Evolutionary conservation across 2,888 invertebrate species (phyloP).

Genomic region (Mythimna albipuncta): DNA sequence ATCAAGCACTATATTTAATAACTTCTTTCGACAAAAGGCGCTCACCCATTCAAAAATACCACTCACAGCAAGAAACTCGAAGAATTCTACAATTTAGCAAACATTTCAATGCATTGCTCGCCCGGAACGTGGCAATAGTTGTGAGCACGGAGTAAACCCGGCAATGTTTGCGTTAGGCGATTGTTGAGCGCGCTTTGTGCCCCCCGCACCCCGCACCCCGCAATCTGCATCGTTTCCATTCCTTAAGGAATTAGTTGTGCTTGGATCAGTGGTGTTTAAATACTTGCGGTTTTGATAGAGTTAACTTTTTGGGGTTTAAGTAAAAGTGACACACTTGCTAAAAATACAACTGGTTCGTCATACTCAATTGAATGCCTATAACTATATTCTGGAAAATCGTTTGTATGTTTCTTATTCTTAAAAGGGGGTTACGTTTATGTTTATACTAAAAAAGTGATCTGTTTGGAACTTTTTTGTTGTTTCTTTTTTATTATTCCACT

Average conservation of each 20-base stretch:
- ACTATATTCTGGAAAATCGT: too few relatives aligned
- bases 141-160: slow-evolving; percentile 59
- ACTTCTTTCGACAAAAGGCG: slow-evolving; percentile 32
- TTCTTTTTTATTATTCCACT: too few relatives aligned
- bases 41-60: slow-evolving; percentile 23
- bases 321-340: background rate
- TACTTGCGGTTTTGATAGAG: background rate
- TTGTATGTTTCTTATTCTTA: too few relatives aligned
- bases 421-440: too few relatives aligned
- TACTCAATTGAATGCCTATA: too few relatives aligned
- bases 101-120: slow-evolving; percentile 62
- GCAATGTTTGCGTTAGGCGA: slow-evolving; percentile 71
- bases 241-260: slow-evolving; percentile 70
- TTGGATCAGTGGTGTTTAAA: slow-evolving; percentile 53
- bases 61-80: slow-evolving; percentile 17
- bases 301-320: background rate
- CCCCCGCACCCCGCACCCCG: slow-evolving; percentile 36
- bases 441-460: too few relatives aligned
- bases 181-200: slow-evolving; percentile 67
- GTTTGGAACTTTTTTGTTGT: too few relatives aligned
- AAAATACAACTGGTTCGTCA: too few relatives aligned
- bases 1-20: slow-evolving; percentile 4
- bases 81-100: slow-evolving; percentile 47
- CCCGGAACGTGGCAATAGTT: slow-evolving; percentile 47
- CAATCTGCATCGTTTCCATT: slow-evolving; percentile 63